These are phyloP conservation scores for Diorhabda carinulata DNA, from an alignment of 1,140 invertebrate genomes.

Conservation along the genomic window DNA sequence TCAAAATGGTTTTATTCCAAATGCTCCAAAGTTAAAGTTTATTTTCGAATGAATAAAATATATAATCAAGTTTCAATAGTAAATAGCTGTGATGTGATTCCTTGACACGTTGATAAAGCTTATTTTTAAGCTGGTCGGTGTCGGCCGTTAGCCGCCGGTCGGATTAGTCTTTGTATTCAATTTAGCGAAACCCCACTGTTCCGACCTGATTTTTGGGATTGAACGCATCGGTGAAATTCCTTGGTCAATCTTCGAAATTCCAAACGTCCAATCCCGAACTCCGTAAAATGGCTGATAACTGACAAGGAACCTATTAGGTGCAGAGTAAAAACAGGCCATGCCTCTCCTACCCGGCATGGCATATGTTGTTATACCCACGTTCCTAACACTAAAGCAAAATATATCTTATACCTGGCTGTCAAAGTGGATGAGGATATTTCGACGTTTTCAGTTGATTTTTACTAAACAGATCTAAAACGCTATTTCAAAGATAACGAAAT, in stretches of 20 bases:
- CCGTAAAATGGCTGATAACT: constrained; percentile 30
- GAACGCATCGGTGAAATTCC: constrained; percentile 28
- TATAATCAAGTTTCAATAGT: no score
- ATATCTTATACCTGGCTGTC: background rate
- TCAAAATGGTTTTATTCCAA: no score
- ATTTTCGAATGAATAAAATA: no score
- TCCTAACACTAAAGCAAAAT: background rate
- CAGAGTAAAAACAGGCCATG: constrained; percentile 12
- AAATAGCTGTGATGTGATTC: no score
- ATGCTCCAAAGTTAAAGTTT: no score
- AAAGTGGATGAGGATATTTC: constrained; percentile 2
- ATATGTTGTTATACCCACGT: constrained; percentile 8
- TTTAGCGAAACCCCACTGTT: constrained; percentile 18
- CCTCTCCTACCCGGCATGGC: background rate
- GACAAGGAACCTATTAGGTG: constrained; percentile 12
- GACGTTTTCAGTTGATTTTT: background rate
- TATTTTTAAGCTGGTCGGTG: background rate
- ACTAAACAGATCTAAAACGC: no score
- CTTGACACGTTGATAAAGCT: no score
- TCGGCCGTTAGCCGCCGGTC: background rate
- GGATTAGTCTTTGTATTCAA: constrained; percentile 18
- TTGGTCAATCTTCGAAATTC: constrained; percentile 26
- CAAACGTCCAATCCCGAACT: constrained; percentile 21
- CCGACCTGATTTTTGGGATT: constrained; percentile 29
- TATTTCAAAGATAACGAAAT: no score